Evolutionary conservation across 1,140 invertebrate species (phyloP).

Genomic region (Leptopilina boulardi): DNA sequence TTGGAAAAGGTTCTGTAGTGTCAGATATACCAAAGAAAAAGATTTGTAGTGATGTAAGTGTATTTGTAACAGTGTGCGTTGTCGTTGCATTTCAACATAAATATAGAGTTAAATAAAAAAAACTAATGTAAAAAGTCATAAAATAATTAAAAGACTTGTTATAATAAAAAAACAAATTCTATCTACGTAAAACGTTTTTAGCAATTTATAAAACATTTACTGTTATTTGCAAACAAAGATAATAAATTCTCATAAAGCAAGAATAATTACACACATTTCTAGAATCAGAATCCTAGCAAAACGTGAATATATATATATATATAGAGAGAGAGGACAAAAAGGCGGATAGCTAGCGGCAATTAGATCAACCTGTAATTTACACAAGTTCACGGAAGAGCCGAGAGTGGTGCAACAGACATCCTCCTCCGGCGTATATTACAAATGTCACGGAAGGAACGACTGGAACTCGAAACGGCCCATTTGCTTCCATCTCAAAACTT

Average conservation of each 20-base stretch:
- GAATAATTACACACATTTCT: conserved; percentile 12
- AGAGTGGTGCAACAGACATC: background rate
- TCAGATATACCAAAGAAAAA: too few relatives aligned
- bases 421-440: background rate
- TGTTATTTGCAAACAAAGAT: background rate
- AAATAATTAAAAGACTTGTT: too few relatives aligned
- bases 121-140: too few relatives aligned
- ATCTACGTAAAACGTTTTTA: too few relatives aligned
- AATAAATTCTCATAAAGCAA: background rate
- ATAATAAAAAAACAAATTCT: too few relatives aligned
- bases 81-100: too few relatives aligned
- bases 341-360: background rate
- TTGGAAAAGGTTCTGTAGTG: too few relatives aligned
- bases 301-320: too few relatives aligned
- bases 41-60: too few relatives aligned
- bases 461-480: background rate
- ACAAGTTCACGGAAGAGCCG: conserved; percentile 1
- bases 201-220: too few relatives aligned
- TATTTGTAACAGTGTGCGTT: too few relatives aligned
- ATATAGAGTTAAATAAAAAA: too few relatives aligned
- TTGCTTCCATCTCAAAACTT: conserved; percentile 2
- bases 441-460: conserved; percentile 7
- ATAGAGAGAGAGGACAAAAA: background rate
- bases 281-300: background rate
- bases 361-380: conserved; percentile 31